Percentiles rank a stretch among this genome's conserved stretches.
Evolutionary conservation across 2,888 invertebrate genomes (phyloP).

Genomic region (Andrena flavipes): DNA sequence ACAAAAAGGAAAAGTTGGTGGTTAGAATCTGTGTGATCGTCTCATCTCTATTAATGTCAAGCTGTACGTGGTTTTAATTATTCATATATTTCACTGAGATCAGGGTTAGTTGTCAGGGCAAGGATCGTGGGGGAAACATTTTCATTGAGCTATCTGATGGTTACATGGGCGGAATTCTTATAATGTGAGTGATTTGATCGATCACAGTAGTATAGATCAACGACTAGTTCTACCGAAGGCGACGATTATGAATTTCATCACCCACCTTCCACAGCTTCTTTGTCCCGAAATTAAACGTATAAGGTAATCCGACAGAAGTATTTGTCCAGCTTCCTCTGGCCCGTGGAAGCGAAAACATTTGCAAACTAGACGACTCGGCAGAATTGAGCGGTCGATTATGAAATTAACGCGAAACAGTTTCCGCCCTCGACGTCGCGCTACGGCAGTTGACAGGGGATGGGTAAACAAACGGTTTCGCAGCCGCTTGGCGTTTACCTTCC

Average conservation of each 20-base stretch:
- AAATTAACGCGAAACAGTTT: slow-evolving; percentile 23
- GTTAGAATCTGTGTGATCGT: slow-evolving; percentile 11
- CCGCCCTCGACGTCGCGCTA: neutral
- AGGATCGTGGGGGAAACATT: neutral
- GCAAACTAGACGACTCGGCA: neutral
- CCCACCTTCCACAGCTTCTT: too few relatives aligned
- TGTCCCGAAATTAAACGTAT: too few relatives aligned
- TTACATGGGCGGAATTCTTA: too few relatives aligned
- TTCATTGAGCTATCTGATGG: neutral
- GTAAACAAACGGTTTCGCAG: slow-evolving; percentile 27
- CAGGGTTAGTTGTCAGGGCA: too few relatives aligned
- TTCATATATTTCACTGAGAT: too few relatives aligned
- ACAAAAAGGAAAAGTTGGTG: slow-evolving; percentile 47
- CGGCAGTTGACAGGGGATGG: slow-evolving; percentile 7
- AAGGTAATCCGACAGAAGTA: neutral
- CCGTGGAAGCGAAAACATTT: neutral
- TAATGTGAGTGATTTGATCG: neutral
- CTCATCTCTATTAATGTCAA: too few relatives aligned
- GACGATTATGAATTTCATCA: too few relatives aligned
- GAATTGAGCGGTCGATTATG: slow-evolving; percentile 32
- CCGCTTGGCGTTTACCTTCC: slow-evolving; percentile 13
- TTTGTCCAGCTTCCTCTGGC: neutral
- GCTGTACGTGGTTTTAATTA: too few relatives aligned
- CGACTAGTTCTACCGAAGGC: neutral
- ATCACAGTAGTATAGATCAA: slow-evolving; percentile 1